These are phyloP conservation scores for Mermis nigrescens DNA, from an alignment of 2,888 invertebrate genomes.

Conservation along the genomic window DNA sequence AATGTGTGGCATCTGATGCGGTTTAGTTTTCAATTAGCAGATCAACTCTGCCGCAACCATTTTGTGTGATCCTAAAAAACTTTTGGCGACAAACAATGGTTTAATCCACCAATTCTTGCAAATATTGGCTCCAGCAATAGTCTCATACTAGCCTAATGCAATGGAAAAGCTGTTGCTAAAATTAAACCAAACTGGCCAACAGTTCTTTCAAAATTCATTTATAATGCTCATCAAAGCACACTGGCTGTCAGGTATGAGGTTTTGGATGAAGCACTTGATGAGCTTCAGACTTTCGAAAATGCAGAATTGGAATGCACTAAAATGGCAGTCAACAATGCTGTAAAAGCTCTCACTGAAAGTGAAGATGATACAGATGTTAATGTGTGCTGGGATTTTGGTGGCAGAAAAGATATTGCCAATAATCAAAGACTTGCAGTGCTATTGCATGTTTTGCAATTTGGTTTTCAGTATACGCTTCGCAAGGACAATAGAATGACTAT, in stretches of 20 bases:
- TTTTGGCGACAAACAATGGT: neutral
- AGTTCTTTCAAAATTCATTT: no score
- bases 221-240: no score
- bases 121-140: neutral
- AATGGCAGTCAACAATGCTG: neutral
- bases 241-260: constrained; percentile 9
- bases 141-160: no score
- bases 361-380: neutral
- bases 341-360: neutral
- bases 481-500: neutral
- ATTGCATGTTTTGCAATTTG: neutral
- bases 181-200: no score
- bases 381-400: neutral
- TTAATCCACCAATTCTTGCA: neutral
- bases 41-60: neutral
- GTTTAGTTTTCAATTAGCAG: neutral
- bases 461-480: neutral
- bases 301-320: neutral
- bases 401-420: neutral
- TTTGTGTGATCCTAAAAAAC: neutral
- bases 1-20: neutral
- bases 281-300: neutral
- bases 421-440: neutral
- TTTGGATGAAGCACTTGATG: constrained; percentile 1
- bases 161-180: no score